A percentile compares a stretch with the other conserved stretches of the same genome.
These are phyloP conservation scores for Gymnoscopelus braueri DNA, from an alignment of 2,797 vertebrate genomes.

Conservation along the genomic window DNA sequence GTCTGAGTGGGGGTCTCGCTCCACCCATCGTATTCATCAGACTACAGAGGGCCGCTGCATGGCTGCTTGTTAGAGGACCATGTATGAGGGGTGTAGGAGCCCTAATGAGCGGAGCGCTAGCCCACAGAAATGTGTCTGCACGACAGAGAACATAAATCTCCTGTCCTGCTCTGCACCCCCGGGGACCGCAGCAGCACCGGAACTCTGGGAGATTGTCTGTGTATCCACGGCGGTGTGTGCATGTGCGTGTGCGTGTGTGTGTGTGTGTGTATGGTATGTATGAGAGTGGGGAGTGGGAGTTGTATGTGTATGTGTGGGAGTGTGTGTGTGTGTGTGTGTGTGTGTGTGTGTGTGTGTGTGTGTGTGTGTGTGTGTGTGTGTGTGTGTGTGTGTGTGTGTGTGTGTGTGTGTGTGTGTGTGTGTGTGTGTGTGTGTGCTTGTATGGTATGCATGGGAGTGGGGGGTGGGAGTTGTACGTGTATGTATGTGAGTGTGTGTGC, in stretches of 20 bases:
- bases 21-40: constrained; percentile 68
- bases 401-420: neutral
- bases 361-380: neutral
- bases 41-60: constrained; percentile 53
- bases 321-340: neutral
- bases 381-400: neutral
- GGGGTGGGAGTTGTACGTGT: neutral
- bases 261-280: neutral
- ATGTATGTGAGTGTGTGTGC: neutral
- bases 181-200: constrained; percentile 64
- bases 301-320: constrained; percentile 4
- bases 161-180: constrained; percentile 64
- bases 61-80: constrained; percentile 77
- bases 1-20: constrained; percentile 28
- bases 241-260: constrained; percentile 7
- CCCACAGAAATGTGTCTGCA: constrained; percentile 64
- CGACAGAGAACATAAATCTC: constrained; percentile 82
- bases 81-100: constrained; percentile 72
- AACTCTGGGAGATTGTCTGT: constrained; percentile 43
- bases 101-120: constrained; percentile 73
- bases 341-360: constrained; percentile 1
- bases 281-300: too few species aligned
- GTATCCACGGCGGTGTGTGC: constrained; percentile 29
- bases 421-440: constrained; percentile 2
- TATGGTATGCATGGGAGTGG: too few species aligned